Evolutionary conservation across 2,113 vertebrate species (phyloP), one percentile per base, ranked within the genome.

Genomic region (Macheiramphus alcinus): DNA sequence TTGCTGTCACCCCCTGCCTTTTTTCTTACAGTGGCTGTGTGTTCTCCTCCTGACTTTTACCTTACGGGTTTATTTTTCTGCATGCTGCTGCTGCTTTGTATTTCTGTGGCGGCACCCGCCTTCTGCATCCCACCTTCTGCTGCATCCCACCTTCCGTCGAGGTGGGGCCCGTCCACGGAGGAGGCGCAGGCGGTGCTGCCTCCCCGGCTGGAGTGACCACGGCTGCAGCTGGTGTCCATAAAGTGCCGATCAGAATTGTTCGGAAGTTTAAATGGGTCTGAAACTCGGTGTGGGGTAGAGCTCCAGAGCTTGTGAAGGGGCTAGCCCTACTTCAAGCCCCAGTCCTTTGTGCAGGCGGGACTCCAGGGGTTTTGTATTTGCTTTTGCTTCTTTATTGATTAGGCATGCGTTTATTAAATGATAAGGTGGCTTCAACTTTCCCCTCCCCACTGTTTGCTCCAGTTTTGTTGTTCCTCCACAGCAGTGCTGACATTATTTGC

Each of bases 101-200:
- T 61, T 76, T 48, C 71, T 80, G 26, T 0, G 0, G 29, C 11
- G 68, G 65, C 43, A 50, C 34, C 34, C 42, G 20, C 45, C 19
- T 65, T 52, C 59, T 22, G 26, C 43, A 43, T 61, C 55, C 75
- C 55, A 34, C 36, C 71, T 10, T 25, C n/a, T 22, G 56, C 43
- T 58, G 32, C 11, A 5, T 58, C 90, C 62, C 58, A 63, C 34
- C 67, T 59, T 70, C 1, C 0, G 1, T 19, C 1, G 1, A 56
- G 67, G 29, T 67, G 38, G 36, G 23, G 3, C n/a, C 47, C 10
- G 1, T 50, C 23, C 2, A 0, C 0, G 1, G 50, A 80, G 52
- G 20, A 80, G 58, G 10, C 0, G 0, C 7, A 15, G 31, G 38
- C 10, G 1, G 22, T 55, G 29, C n/a, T 75, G 83, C 32, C 58